phyloP scores from a whole-genome alignment of 2,113 vertebrate species.

The Penelope pileata region DNA sequence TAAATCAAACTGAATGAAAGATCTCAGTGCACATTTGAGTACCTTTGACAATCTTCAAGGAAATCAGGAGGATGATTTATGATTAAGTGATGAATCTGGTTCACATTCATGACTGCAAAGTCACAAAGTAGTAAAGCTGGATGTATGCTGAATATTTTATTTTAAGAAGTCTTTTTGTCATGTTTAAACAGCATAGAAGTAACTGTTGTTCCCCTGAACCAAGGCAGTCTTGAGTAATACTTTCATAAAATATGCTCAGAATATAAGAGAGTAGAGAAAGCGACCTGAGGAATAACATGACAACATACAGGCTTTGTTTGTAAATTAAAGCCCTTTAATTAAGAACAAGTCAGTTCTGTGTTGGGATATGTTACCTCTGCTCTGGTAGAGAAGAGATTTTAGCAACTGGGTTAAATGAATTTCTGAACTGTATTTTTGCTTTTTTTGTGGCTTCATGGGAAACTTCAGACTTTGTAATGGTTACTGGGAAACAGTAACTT shows the following conservation, averaged over 20 bases:
- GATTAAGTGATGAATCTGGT: background rate
- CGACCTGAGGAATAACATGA: background rate
- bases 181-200: background rate
- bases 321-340: background rate
- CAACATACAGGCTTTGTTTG: background rate
- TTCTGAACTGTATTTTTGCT: too few species aligned
- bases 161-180: background rate
- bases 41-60: background rate
- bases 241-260: background rate
- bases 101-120: background rate
- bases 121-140: background rate
- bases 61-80: background rate
- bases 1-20: background rate
- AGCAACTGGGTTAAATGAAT: background rate
- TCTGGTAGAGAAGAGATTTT: background rate
- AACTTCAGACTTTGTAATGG: background rate
- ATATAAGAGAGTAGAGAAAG: background rate
- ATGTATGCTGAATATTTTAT: background rate
- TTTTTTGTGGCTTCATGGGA: background rate
- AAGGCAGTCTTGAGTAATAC: background rate
- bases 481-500: background rate
- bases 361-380: background rate
- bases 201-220: background rate
- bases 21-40: background rate
- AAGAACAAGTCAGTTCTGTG: background rate